Conservation (phyloP, 2,888 invertebrate genomes). For the Boloria euphrosyne region DNA sequence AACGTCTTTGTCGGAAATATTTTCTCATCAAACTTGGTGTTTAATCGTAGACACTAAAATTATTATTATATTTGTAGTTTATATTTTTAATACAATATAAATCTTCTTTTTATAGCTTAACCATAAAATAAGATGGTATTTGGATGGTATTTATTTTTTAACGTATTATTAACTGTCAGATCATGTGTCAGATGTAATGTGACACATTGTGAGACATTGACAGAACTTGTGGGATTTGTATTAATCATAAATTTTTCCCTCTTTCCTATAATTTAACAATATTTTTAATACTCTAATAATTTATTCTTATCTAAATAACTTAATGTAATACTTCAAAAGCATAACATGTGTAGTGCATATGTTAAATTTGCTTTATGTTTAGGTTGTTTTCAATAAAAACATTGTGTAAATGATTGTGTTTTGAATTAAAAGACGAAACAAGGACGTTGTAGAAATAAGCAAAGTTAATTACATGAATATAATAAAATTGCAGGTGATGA, state of each 20-base stretch:
- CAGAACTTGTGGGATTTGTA: slow-evolving; percentile 24
- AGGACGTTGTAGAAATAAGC: not conserved
- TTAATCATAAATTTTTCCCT: slow-evolving; percentile 24
- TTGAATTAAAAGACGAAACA: slow-evolving; percentile 21
- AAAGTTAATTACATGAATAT: slow-evolving; percentile 20
- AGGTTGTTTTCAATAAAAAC: slow-evolving; percentile 30
- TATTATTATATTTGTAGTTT: too few species aligned
- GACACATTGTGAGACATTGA: slow-evolving; percentile 10
- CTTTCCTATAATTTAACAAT: slow-evolving; percentile 11
- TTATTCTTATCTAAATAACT: not conserved
- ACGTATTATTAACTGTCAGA: too few species aligned
- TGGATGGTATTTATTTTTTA: too few species aligned
- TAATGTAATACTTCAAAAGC: not conserved
- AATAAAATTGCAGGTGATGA: slow-evolving; percentile 66
- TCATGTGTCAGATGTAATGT: not conserved
- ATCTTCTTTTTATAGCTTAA: too few species aligned
- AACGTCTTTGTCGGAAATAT: too few species aligned
- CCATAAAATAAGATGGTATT: too few species aligned
- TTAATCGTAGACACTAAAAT: too few species aligned
- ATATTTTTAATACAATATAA: too few species aligned
- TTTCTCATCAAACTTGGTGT: too few species aligned
- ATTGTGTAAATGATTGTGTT: slow-evolving; percentile 28
- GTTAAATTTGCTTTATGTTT: slow-evolving; percentile 7
- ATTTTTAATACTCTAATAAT: slow-evolving; percentile 4
- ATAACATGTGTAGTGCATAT: not conserved